A percentile compares a stretch with the other conserved stretches of the same genome.
Conservation (phyloP, 2,113 vertebrate species). For the Neolamprologus ventralis region DNA sequence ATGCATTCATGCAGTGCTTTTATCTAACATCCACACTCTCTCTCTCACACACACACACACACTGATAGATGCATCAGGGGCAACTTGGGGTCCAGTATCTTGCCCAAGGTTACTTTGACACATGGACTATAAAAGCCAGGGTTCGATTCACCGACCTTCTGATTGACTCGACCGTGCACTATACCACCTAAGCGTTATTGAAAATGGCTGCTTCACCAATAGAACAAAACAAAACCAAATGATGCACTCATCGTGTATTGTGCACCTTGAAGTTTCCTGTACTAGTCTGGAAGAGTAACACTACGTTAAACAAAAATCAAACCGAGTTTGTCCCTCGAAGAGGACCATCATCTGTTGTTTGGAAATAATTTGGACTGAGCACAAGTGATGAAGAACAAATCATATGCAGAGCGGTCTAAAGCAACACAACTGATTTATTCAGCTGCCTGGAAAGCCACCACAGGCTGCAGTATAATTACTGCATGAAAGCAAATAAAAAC, state of each 20-base stretch:
- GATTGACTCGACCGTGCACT: background rate
- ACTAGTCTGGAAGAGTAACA: background rate
- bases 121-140: background rate
- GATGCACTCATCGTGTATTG: background rate
- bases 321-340: background rate
- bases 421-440: background rate
- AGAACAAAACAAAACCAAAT: accelerated
- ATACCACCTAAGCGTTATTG: background rate
- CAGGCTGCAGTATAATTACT: background rate
- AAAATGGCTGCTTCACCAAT: background rate
- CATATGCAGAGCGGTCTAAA: background rate
- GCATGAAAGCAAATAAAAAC: background rate
- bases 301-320: background rate
- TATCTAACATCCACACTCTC: background rate
- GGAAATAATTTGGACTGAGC: background rate
- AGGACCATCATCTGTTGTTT: background rate
- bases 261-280: background rate
- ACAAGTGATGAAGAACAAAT: background rate
- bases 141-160: background rate
- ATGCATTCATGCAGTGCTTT: background rate
- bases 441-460: background rate
- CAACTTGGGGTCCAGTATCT: background rate
- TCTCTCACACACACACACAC: background rate
- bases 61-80: background rate
- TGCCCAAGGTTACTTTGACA: background rate